Base-by-base conservation (phyloP, 2,888 invertebrate species). In the Tiliacea aurago region DNA sequence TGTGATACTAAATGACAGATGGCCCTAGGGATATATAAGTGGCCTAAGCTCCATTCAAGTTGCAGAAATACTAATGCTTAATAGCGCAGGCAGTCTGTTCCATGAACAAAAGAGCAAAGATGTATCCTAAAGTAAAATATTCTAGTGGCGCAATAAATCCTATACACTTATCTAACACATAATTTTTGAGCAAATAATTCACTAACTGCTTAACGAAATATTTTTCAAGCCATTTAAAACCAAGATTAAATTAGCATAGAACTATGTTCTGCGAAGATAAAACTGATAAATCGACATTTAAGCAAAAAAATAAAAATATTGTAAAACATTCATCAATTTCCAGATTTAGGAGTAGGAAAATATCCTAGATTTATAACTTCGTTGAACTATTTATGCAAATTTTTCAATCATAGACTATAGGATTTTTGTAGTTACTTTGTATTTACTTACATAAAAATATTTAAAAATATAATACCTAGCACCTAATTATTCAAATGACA, bases 121-220 rank as follows among this genome's bases (percentile, higher is more conserved):
- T 45, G 1, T 41, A 63, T 28, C 23, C 28, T 67, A 33, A 72
- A 43, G 13, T 67, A 23, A 37, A 62, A 53, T 58, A 73, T 23
- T 65, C 41, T 66, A 66, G 47, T 61, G 53, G 61, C 53, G 53
- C n/a, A 51, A 43, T 45, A 67, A 70, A 63, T 28, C 11, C 53
- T 74, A 78, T 47, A 74, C 55, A 66, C 56, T 28, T 77, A 33
- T 53, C 58, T 79, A 81, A 83, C 80, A 83, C 61, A 83, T 68
- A 61, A 61, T 80, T 74, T 66, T 81, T 81, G 81, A 81, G 84
- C 81, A 81, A 80, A 81, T 70, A 49, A 81, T 80, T 83, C 51
- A 76, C 62, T 51, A 80, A 83, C 37, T 61, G 76, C 56, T 45
- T 59, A 84, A 75, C 13, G 0, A 76, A 64, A 81, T 70, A 63